Base-by-base conservation (phyloP, 2,113 vertebrate species). In the Setophaga coronata region DNA sequence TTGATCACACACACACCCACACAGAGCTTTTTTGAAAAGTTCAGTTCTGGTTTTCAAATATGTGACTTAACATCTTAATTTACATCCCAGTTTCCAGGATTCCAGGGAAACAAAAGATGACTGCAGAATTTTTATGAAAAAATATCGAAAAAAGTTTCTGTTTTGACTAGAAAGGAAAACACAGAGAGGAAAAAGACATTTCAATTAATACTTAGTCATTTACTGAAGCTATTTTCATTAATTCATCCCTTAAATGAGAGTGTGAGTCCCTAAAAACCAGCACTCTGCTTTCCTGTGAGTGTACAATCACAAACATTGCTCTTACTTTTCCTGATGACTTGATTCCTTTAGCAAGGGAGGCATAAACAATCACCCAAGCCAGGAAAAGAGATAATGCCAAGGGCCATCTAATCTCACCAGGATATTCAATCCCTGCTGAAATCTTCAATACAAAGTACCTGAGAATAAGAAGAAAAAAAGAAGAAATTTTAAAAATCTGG, bases 401-500 rank as follows among this genome's bases (percentile, higher is more conserved):
- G 38, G 99, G 98, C 99, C 99, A 99, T 93, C 99, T 98, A 72
- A 99, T 98, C 96, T 99, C 99, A 40, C 99, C 99, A 11, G 99
- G 99, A 93, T 98, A 99, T 88, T 99, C 99, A 87, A 99, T 99
- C 64, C 99, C 99, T 93, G 99, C 99, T 54, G 99, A 99, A 97
- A 99, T 99, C 98, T 99, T 99, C 98, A 99, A 92, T 57, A 99
- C 99, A 89, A 99, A 99, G 97, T 99, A 99, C 97, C 99, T 99
- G 97, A 51, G 36, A 86, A 73, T 18, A n/a, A 87, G 7, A 1
- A 11, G 5, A 17, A 60, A 57, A 21, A 23, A 15, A 26, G 26
- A 36, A 25, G 9, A 34, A n/a, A 25, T 11, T 16, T 12, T 17
- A 31, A 31, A 31, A 25, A 25, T 12, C 31, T 16, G 5, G 6